A percentile compares a stretch with the other conserved stretches of the same genome.
phyloP scores from a whole-genome alignment of 2,888 invertebrate genomes.

The Oscheius sp. region DNA sequence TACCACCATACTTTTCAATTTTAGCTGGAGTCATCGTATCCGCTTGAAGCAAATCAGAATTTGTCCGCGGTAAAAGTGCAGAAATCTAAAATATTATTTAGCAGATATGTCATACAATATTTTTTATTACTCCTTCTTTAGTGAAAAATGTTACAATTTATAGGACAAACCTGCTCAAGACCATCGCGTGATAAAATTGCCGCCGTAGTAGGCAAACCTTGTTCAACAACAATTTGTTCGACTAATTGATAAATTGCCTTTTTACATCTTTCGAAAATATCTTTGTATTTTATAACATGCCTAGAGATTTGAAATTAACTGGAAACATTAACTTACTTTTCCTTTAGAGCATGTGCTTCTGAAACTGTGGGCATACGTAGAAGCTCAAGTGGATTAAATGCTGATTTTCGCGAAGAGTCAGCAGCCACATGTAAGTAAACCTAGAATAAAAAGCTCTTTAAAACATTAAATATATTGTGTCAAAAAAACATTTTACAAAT shows the following conservation, averaged over 20 bases:
- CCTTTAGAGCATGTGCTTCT: slow-evolving; percentile 62
- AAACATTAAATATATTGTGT: not conserved
- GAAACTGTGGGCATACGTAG: slow-evolving; percentile 56
- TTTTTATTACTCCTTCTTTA: too few relatives aligned
- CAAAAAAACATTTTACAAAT: not conserved
- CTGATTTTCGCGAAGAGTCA: slow-evolving; percentile 37
- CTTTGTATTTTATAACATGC: slow-evolving; percentile 58
- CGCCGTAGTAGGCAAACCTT: slow-evolving; percentile 44
- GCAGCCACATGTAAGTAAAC: slow-evolving; percentile 54
- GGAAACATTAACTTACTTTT: slow-evolving; percentile 43
- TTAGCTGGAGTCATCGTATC: slow-evolving; percentile 63
- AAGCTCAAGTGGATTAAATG: slow-evolving; percentile 34
- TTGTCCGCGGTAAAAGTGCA: slow-evolving; percentile 65
- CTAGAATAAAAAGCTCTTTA: too few relatives aligned
- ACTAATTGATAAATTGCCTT: slow-evolving; percentile 46
- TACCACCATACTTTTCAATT: slow-evolving; percentile 51
- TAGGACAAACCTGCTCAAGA: slow-evolving; percentile 52
- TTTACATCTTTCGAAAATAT: slow-evolving; percentile 56
- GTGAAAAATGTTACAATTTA: not conserved
- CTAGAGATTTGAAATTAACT: slow-evolving; percentile 30
- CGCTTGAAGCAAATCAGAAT: slow-evolving; percentile 65
- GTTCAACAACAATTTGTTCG: slow-evolving; percentile 42
- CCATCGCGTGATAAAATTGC: slow-evolving; percentile 58
- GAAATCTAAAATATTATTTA: slow-evolving; percentile 50
- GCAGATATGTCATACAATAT: not conserved